Evolutionary conservation across 2,797 vertebrate species (phyloP), one percentile per base, ranked within the genome.

Genomic region (Hippocampus kuda): DNA sequence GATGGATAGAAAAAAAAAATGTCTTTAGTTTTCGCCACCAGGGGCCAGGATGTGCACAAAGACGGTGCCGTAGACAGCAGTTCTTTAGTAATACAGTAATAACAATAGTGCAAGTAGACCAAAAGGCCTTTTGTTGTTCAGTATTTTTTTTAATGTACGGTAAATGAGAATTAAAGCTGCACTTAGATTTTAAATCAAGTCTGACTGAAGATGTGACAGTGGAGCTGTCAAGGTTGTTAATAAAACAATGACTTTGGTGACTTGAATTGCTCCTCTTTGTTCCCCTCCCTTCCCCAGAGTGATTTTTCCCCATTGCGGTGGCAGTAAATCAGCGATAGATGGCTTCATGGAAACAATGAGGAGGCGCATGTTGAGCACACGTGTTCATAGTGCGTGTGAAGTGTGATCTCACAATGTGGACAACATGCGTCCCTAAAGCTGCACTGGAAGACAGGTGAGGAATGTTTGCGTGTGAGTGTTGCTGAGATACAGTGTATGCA

Each of bases 141-240:
- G 18, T 20, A 20, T 48, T 1, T 48, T 1, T 49, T 51, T 6
- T 20, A 20, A 51, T 20, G 12, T 67, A 20, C 63, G 1, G 62
- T 70, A 68, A 67, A 34, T 15, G 46, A 77, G 49, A 3, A 10
- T 67, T 75, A 56, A 70, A 70, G 64, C 70, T 82, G 72, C 70
- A 74, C 44, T 70, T 84, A 69, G 64, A 53, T 76, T 74, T 69
- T 78, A 8, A 8, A 8, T 51, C 20, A 22, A 51, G 70, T 48
- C 80, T 78, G 46, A 76, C 68, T 70, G 44, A 84, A 79, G 70
- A 78, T 81, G 79, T 76, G 65, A 81, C 81, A 78, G 78, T 81
- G 76, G 72, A 84, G 63, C 75, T 83, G 78, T 83, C 81, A 79
- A 68, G 77, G 80, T 74, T 79, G 73, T 60, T 80, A 88, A 83